These are phyloP conservation scores for Siniperca undulata DNA, from an alignment of 2,797 vertebrate species.

Conservation along the genomic window DNA sequence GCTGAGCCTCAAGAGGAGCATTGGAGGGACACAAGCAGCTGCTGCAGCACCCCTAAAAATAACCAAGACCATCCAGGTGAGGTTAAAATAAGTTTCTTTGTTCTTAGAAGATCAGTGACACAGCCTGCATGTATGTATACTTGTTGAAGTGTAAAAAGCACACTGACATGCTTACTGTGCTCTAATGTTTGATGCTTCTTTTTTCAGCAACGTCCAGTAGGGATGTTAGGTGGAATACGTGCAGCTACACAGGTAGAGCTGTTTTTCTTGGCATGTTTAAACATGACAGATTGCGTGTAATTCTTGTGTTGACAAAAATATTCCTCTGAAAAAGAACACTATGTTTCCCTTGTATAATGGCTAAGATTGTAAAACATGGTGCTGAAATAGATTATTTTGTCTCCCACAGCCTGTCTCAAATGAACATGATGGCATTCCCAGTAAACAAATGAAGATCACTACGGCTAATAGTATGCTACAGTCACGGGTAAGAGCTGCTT, in stretches of 20 bases:
- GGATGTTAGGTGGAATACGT: slow-evolving; percentile 79
- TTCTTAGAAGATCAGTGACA: not conserved
- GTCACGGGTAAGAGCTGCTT: slow-evolving; percentile 74
- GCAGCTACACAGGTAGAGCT: slow-evolving; percentile 71
- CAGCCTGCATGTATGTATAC: not conserved
- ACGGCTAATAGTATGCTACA: slow-evolving; percentile 84
- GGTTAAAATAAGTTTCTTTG: not conserved
- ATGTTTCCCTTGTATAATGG: not conserved
- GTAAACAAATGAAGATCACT: slow-evolving; percentile 93
- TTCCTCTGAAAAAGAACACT: not conserved
- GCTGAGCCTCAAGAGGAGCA: slow-evolving; percentile 92
- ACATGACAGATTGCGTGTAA: not conserved
- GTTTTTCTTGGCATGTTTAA: not conserved
- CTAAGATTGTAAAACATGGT: not conserved
- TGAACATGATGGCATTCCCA: slow-evolving; percentile 86
- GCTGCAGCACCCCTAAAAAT: slow-evolving; percentile 89
- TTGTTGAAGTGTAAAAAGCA: not conserved
- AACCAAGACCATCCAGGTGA: slow-evolving; percentile 98
- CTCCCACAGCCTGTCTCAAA: slow-evolving; percentile 67
- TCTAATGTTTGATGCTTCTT: slow-evolving; percentile 23
- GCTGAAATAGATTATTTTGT: slow-evolving; percentile 8
- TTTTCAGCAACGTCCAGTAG: slow-evolving; percentile 84
- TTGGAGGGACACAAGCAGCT: slow-evolving; percentile 83
- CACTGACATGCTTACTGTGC: not conserved
- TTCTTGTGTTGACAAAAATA: not conserved